phyloP scores from a whole-genome alignment of 2,797 vertebrate genomes.

The Peromyscus aztecus region DNA sequence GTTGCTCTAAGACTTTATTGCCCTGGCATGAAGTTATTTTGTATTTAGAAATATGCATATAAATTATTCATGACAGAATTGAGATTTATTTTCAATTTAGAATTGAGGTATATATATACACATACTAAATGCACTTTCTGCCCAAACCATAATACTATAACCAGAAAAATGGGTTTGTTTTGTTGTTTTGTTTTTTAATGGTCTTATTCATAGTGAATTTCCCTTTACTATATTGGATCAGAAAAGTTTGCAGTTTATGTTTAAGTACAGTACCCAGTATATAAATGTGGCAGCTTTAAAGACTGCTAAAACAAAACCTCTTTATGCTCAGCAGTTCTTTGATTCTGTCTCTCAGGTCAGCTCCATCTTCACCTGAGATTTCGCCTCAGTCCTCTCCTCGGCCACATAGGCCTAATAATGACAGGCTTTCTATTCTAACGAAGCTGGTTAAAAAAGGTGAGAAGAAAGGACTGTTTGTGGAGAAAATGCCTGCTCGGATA shows the following conservation, averaged over 20 bases:
- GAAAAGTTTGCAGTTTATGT: neutral
- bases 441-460: conserved; percentile 98
- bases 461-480: conserved; percentile 98
- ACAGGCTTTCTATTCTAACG: conserved; percentile 97
- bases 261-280: neutral
- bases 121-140: neutral
- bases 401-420: conserved; percentile 97
- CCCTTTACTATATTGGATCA: neutral
- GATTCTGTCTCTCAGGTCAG: conserved; percentile 90
- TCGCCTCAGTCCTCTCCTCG: conserved; percentile 98
- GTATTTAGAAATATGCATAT: conserved; percentile 31
- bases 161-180: neutral
- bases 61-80: conserved; percentile 30
- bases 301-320: neutral
- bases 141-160: neutral
- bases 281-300: neutral
- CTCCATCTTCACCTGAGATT: conserved; percentile 98
- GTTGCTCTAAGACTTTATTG: conserved; percentile 1
- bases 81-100: neutral
- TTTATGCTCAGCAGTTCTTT: neutral
- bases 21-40: conserved; percentile 30
- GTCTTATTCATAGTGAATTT: neutral
- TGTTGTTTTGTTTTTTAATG: neutral
- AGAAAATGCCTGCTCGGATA: conserved; percentile 98
- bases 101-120: neutral